A percentile compares a stretch with the other conserved stretches of the same genome.
These are phyloP conservation scores for Catharus bicknelli DNA, from an alignment of 2,113 vertebrate species.

Conservation along the genomic window DNA sequence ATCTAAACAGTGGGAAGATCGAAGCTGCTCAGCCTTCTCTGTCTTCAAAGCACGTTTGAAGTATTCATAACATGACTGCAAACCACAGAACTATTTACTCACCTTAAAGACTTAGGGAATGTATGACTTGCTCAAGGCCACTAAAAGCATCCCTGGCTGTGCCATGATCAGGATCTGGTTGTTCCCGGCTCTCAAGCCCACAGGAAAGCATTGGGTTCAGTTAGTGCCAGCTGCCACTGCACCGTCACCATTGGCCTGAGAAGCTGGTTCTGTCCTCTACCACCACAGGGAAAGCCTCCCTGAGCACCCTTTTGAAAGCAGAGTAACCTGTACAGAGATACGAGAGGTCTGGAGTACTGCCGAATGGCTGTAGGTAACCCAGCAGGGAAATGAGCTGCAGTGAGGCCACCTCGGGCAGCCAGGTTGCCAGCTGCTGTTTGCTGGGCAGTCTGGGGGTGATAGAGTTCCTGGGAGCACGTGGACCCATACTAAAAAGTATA, in stretches of 20 bases:
- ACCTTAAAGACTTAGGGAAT: not conserved
- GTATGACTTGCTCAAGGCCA: not conserved
- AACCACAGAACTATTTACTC: slow-evolving; percentile 6
- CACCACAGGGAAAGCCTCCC: not conserved
- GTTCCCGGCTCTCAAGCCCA: not conserved
- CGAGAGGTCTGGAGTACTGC: not conserved
- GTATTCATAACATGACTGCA: not conserved
- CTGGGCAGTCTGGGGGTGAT: not conserved
- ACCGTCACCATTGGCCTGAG: not conserved
- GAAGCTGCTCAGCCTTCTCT: not conserved
- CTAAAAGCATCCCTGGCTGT: not conserved
- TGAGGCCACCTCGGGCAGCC: not conserved
- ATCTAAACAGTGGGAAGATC: not conserved
- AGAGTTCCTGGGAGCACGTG: not conserved
- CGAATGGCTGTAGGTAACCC: rapidly evolving
- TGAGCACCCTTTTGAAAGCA: not conserved
- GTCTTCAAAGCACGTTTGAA: not conserved
- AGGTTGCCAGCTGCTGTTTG: not conserved
- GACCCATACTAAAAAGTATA: not conserved
- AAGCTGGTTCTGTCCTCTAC: not conserved
- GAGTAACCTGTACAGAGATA: not conserved
- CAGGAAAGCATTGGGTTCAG: not conserved
- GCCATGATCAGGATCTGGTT: not conserved
- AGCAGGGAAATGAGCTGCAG: not conserved
- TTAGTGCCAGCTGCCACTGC: rapidly evolving